These are phyloP conservation scores for Andrena haemorrhoa DNA, from an alignment of 2,888 invertebrate genomes.

Conservation along the genomic window DNA sequence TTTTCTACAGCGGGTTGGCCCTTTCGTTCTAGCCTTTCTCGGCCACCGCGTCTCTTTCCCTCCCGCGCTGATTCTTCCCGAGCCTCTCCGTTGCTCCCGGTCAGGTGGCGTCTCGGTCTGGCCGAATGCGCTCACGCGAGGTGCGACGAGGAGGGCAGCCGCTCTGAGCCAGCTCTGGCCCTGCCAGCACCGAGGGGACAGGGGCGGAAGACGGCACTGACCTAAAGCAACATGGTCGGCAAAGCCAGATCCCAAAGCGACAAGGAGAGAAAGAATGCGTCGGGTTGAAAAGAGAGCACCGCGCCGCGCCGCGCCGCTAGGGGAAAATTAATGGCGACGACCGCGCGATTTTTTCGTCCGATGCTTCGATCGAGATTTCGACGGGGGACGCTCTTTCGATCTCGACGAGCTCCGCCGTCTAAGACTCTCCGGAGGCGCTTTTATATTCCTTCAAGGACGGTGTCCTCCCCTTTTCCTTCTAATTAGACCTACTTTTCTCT, in stretches of 20 bases:
- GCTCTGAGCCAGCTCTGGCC: conserved; percentile 10
- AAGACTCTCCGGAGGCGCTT: neutral
- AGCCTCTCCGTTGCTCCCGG: neutral
- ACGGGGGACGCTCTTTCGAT: neutral
- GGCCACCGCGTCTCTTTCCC: neutral
- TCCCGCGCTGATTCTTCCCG: conserved; percentile 16
- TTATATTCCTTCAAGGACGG: no score
- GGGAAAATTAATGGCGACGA: conserved; percentile 64
- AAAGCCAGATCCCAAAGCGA: conserved; percentile 71
- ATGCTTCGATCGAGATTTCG: neutral
- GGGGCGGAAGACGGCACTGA: conserved; percentile 78
- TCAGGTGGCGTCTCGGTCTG: conserved; percentile 34
- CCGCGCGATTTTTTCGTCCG: conserved; percentile 51
- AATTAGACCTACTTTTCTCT: neutral
- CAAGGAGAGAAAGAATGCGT: conserved; percentile 69
- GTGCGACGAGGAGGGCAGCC: conserved; percentile 58
- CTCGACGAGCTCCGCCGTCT: neutral
- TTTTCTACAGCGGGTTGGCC: conserved; percentile 53
- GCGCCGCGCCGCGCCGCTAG: conserved; percentile 7
- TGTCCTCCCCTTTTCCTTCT: neutral
- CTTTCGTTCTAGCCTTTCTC: conserved; percentile 55
- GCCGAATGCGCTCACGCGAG: conserved; percentile 41
- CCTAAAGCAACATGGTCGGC: conserved; percentile 81
- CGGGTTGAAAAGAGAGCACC: conserved; percentile 65
- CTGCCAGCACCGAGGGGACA: conserved; percentile 41